Evolutionary conservation across 2,797 vertebrate genomes (phyloP).

Genomic region (Denticeps clupeoides): DNA sequence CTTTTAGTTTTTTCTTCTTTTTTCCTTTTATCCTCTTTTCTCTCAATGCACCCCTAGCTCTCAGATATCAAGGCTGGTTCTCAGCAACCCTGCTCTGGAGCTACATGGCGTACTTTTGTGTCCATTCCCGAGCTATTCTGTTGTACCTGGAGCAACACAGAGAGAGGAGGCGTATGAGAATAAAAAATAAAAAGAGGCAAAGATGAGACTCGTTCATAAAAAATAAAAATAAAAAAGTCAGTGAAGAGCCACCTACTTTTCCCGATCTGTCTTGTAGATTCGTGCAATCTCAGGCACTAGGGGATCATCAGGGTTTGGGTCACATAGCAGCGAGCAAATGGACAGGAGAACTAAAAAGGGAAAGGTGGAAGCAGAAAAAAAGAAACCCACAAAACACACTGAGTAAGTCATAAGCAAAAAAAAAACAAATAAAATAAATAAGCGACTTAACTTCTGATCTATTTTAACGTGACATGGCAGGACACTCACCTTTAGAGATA

Average conservation of each 20-base stretch:
- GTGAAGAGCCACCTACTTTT: slow-evolving; percentile 58
- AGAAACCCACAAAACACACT: neutral
- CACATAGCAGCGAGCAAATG: slow-evolving; percentile 79
- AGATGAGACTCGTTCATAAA: neutral
- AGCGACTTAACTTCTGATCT: too few relatives aligned
- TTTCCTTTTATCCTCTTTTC: slow-evolving; percentile 47
- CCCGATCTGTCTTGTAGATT: slow-evolving; percentile 82
- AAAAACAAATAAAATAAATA: too few relatives aligned
- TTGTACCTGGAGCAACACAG: slow-evolving; percentile 59
- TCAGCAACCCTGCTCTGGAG: slow-evolving; percentile 55
- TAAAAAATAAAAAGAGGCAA: neutral
- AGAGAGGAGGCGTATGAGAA: neutral
- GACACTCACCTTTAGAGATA: slow-evolving; percentile 62
- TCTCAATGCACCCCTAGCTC: slow-evolving; percentile 70
- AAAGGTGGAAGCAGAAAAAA: neutral
- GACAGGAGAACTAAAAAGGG: slow-evolving; percentile 63
- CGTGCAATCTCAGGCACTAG: slow-evolving; percentile 77
- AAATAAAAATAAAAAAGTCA: neutral
- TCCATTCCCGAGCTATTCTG: slow-evolving; percentile 78
- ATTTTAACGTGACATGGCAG: neutral
- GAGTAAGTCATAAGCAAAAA: too few relatives aligned
- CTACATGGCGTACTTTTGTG: slow-evolving; percentile 79
- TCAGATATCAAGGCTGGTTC: slow-evolving; percentile 64
- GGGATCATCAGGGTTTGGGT: slow-evolving; percentile 76
- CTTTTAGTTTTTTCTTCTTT: too few relatives aligned